Percentiles rank a stretch among this genome's conserved stretches.
These are phyloP conservation scores for Acanthurus tractus DNA, from an alignment of 2,797 vertebrate genomes.

Conservation along the genomic window DNA sequence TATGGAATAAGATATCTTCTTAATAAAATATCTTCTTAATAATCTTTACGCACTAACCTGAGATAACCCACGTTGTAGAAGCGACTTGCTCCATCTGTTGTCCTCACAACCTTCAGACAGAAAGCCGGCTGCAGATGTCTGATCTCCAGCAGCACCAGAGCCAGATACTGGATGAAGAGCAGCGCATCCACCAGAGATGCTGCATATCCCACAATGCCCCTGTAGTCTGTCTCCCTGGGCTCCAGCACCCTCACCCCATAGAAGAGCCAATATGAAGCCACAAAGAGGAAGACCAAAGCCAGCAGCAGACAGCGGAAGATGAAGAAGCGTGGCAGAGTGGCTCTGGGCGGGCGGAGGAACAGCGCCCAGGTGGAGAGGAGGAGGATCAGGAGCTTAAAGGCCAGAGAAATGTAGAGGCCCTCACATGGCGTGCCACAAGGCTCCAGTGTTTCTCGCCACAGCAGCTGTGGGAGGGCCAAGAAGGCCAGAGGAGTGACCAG, in stretches of 20 bases:
- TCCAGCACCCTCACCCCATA: slow-evolving; percentile 92
- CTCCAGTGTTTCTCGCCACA: slow-evolving; percentile 90
- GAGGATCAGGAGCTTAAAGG: slow-evolving; percentile 94
- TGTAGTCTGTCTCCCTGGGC: slow-evolving; percentile 88
- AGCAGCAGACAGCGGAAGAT: slow-evolving; percentile 90
- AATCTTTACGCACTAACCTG: slow-evolving; percentile 77
- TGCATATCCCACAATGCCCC: slow-evolving; percentile 91
- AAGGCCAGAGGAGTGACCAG: slow-evolving; percentile 91
- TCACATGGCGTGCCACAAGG: slow-evolving; percentile 92
- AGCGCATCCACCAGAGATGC: slow-evolving; percentile 92
- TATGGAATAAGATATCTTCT: too few species aligned
- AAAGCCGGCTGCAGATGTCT: slow-evolving; percentile 91
- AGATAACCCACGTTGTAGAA: slow-evolving; percentile 93
- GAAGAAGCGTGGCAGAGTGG: slow-evolving; percentile 89
- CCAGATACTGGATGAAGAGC: slow-evolving; percentile 93
- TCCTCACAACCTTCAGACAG: slow-evolving; percentile 92
- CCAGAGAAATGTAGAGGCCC: slow-evolving; percentile 93
- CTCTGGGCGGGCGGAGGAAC: slow-evolving; percentile 90
- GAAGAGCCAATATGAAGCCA: slow-evolving; percentile 94
- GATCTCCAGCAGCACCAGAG: slow-evolving; percentile 91
- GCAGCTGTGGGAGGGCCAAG: slow-evolving; percentile 90
- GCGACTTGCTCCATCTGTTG: slow-evolving; percentile 89
- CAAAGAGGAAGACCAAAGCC: slow-evolving; percentile 91
- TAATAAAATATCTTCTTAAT: too few species aligned
- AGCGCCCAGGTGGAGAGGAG: slow-evolving; percentile 93